Evolutionary conservation across 2,797 vertebrate species (phyloP).

Genomic region (Sebastes jordani): DNA sequence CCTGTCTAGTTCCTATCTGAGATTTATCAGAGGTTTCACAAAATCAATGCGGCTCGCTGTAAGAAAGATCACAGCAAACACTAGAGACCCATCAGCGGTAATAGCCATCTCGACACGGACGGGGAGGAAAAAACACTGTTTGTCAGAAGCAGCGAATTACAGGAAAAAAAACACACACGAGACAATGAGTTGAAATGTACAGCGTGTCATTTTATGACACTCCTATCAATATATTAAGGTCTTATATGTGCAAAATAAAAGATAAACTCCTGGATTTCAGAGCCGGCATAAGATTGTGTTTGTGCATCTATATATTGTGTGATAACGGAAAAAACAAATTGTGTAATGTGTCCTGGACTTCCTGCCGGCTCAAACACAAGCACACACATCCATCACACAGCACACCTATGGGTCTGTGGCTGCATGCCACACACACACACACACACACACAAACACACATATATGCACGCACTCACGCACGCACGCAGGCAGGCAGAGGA

Average conservation of each 20-base stretch:
- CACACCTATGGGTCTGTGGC: slow-evolving; percentile 73
- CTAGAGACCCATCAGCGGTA: slow-evolving; percentile 75
- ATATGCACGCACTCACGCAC: slow-evolving; percentile 39
- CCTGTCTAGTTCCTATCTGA: slow-evolving; percentile 76
- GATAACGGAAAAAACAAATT: slow-evolving; percentile 38
- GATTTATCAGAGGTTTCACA: slow-evolving; percentile 79
- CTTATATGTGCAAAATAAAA: slow-evolving; percentile 31
- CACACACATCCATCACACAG: slow-evolving; percentile 72
- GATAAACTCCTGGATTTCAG: slow-evolving; percentile 20
- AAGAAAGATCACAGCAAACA: slow-evolving; percentile 78
- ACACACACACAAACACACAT: slow-evolving; percentile 31
- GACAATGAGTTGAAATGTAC: slow-evolving; percentile 45
- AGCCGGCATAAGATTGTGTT: slow-evolving; percentile 5
- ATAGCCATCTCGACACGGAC: slow-evolving; percentile 65
- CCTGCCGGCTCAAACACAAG: slow-evolving; percentile 62
- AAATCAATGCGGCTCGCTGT: slow-evolving; percentile 80
- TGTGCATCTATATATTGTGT: slow-evolving; percentile 49
- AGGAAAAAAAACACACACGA: slow-evolving; percentile 46
- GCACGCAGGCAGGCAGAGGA: slow-evolving; percentile 68
- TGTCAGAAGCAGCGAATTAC: slow-evolving; percentile 55
- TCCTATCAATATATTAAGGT: slow-evolving; percentile 15
- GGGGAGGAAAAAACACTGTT: slow-evolving; percentile 18
- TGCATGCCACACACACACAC: slow-evolving; percentile 33
- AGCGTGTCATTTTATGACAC: slow-evolving; percentile 29
- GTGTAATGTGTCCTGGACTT: slow-evolving; percentile 64